Evolutionary conservation across 2,888 invertebrate genomes (phyloP).

Genomic region (Tetanocera ferruginea): DNA sequence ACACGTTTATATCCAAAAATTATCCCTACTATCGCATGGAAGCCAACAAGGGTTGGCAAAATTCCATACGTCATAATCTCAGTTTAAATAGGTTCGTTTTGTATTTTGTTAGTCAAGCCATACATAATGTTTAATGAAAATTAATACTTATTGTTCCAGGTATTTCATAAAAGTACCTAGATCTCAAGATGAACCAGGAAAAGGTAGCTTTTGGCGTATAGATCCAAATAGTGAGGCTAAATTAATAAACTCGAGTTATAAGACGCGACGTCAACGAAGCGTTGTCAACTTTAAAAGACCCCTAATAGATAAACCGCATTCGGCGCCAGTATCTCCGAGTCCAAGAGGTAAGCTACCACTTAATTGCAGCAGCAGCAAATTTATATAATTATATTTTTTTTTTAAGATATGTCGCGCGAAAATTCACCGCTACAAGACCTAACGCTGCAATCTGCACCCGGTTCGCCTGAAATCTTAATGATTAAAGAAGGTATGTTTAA

Average conservation of each 20-base stretch:
- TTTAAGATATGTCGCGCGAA: constrained; percentile 80
- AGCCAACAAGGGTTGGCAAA: constrained; percentile 99
- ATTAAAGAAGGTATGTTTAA: too few relatives aligned
- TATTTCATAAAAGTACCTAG: constrained; percentile 88
- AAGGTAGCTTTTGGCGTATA: constrained; percentile 99
- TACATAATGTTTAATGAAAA: too few relatives aligned
- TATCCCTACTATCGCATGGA: constrained; percentile 96
- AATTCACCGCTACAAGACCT: constrained; percentile 89
- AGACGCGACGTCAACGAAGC: constrained; percentile 91
- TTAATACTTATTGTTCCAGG: constrained; percentile 65
- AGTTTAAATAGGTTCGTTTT: constrained; percentile 85
- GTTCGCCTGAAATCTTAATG: constrained; percentile 75
- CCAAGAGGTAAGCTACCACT: constrained; percentile 78
- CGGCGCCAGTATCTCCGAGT: constrained; percentile 94
- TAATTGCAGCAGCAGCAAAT: too few relatives aligned
- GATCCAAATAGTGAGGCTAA: constrained; percentile 96
- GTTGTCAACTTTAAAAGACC: constrained; percentile 88
- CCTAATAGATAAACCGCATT: constrained; percentile 85
- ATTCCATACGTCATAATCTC: constrained; percentile 97
- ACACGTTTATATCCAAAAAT: constrained; percentile 98
- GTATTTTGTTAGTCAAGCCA: too few relatives aligned
- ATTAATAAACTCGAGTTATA: constrained; percentile 95
- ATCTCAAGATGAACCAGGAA: constrained; percentile 98
- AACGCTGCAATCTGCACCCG: constrained; percentile 75
- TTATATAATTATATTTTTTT: background rate